Percentiles rank a stretch among this genome's conserved stretches.
Conservation (phyloP, 2,113 vertebrate genomes). For the Casuarius casuarius region DNA sequence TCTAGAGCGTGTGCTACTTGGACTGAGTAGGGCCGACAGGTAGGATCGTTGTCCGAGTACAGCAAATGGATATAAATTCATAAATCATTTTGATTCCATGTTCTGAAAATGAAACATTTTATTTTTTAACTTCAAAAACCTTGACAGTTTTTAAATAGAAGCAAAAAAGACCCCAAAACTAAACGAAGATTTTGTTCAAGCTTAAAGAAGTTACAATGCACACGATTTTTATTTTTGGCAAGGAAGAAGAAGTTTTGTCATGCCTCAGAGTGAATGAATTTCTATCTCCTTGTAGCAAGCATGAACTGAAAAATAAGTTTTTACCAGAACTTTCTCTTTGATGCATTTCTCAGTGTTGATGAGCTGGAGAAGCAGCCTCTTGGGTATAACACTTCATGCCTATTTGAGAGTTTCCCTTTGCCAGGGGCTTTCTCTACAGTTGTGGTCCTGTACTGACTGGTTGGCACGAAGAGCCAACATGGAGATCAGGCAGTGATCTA, state of each 20-base stretch:
- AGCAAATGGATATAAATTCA: neutral
- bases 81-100: neutral
- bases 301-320: neutral
- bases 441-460: neutral
- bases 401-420: neutral
- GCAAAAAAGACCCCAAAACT: neutral
- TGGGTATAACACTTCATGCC: neutral
- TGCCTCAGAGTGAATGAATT: neutral
- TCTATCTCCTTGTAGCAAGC: neutral
- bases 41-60: too few relatives aligned
- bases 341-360: accelerated
- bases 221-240: neutral
- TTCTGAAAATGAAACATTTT: neutral
- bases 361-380: neutral
- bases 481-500: neutral
- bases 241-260: neutral
- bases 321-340: neutral
- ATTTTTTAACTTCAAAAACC: neutral
- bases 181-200: neutral
- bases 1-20: neutral
- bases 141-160: neutral
- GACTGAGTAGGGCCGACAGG: too few relatives aligned
- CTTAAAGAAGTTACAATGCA: neutral
- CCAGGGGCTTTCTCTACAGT: accelerated
- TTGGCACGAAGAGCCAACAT: neutral